phyloP scores from a whole-genome alignment of 2,113 vertebrate species.

The Lepus americanus region DNA sequence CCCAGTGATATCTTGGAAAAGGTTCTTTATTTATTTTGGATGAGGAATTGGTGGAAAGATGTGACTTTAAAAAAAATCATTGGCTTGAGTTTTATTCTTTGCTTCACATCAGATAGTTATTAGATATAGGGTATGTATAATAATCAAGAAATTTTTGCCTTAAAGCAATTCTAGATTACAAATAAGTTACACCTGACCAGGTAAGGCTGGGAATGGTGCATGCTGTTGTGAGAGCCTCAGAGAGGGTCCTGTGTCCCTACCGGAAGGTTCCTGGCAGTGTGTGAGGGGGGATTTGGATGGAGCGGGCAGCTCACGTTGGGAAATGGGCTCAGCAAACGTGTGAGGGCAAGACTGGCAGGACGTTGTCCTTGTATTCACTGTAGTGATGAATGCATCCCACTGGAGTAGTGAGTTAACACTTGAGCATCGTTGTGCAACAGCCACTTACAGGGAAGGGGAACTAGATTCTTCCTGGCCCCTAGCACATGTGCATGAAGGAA shows the following conservation, averaged over 20 bases:
- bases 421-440: neutral
- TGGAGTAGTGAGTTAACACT: neutral
- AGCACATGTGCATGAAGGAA: neutral
- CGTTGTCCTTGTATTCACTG: neutral
- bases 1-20: neutral
- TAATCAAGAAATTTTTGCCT: constrained; percentile 4
- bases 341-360: neutral
- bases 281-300: neutral
- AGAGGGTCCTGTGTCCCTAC: neutral
- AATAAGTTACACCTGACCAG: neutral
- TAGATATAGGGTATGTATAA: neutral
- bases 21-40: neutral
- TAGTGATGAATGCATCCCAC: neutral
- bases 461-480: neutral
- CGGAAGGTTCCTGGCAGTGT: neutral
- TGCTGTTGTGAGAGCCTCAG: neutral
- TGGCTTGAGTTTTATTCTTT: constrained; percentile 51
- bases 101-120: neutral
- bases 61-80: neutral
- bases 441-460: neutral
- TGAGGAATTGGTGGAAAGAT: constrained; percentile 8
- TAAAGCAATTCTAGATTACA: neutral
- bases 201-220: neutral
- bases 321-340: neutral
- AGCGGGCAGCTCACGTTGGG: neutral